Evolutionary conservation across 2,113 vertebrate species (phyloP), one percentile per base, ranked within the genome.

Genomic region (Opisthocomus hoazin): DNA sequence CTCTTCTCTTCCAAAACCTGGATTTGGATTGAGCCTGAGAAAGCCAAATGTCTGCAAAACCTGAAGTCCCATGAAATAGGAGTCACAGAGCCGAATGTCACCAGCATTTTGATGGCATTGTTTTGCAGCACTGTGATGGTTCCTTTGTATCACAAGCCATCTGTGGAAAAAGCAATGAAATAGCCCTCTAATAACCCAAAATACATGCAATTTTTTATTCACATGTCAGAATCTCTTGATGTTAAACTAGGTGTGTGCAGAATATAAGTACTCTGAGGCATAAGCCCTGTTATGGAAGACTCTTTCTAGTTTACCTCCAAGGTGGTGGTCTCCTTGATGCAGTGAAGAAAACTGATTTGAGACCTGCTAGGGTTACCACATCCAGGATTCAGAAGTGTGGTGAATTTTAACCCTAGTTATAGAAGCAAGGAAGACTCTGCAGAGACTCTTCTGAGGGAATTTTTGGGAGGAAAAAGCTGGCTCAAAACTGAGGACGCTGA

Each of bases 31-130:
- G 84, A 92, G 84, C 41, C 70, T 74, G 81, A 94, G 91, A 87
- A 96, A 95, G 96, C 86, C 95, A 96, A 95, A 96, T 96, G 84
- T 87, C 93, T 91, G 87, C 78, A 92, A 92, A 94, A 94, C 94
- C 89, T 95, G 84, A 95, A 94, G 93, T 96, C 87, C 91, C 77
- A 87, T 58, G 45, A 92, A 97, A 96, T 61, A 94, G 77, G 58
- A 96, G 80, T 79, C 86, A 93, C 80, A 86, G 92, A 96, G 90
- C 90, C 93, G 85, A 96, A 93, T 61, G 45, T 54, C 83, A 85
- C 4, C 20, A 91, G 14, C 29, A 36, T 91, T 96, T 92, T 84
- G 88, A 70, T 89, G 71, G 74, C 12, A 7, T 14, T 93, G 56
- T 84, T 92, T 87, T 68, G 39, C 57, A 79, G 84, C 41, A n/a